These are phyloP conservation scores for Apamea epomidion DNA, from an alignment of 2,888 invertebrate genomes.

Conservation along the genomic window DNA sequence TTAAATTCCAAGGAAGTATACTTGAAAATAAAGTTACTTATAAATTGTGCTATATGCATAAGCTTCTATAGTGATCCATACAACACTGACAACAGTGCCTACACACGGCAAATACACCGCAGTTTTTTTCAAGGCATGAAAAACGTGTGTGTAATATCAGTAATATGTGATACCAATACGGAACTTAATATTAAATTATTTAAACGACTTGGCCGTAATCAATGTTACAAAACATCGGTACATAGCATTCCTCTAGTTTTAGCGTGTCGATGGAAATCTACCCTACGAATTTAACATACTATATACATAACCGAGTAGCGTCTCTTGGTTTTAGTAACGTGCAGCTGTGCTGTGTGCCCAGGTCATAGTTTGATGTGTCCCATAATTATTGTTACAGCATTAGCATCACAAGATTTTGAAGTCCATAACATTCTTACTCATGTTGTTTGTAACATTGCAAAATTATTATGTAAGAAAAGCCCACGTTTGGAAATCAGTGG, in stretches of 20 bases:
- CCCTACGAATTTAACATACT: not conserved
- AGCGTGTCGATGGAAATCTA: not conserved
- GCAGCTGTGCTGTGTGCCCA: too few species aligned
- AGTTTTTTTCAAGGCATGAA: too few species aligned
- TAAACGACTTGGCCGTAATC: not conserved
- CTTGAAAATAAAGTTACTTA: not conserved
- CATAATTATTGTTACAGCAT: not conserved
- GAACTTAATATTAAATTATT: not conserved
- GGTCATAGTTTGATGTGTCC: not conserved
- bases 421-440: not conserved
- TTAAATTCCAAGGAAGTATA: not conserved
- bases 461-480: slow-evolving; percentile 6
- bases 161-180: too few species aligned
- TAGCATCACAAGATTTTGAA: not conserved
- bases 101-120: too few species aligned
- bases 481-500: not conserved
- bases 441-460: not conserved
- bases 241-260: not conserved
- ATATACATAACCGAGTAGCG: not conserved
- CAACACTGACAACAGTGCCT: too few species aligned
- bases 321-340: not conserved
- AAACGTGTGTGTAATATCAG: too few species aligned
- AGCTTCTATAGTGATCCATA: not conserved
- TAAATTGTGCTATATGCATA: not conserved
- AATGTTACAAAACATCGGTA: not conserved